These are phyloP conservation scores for Merodon equestris DNA, from an alignment of 2,888 invertebrate genomes.

Conservation along the genomic window DNA sequence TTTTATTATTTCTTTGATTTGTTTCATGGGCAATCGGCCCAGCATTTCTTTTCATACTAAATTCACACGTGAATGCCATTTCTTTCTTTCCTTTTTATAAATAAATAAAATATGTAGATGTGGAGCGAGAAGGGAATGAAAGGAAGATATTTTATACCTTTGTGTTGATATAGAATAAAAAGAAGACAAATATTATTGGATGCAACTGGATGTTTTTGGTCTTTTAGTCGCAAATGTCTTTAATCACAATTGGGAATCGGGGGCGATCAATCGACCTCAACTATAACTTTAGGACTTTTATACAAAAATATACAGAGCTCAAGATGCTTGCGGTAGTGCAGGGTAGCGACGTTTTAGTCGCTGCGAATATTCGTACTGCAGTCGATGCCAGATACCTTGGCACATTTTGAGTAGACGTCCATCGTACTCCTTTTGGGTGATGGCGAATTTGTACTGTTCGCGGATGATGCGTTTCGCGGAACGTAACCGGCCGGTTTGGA, in stretches of 20 bases:
- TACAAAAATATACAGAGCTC: not conserved
- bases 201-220: slow-evolving; percentile 19
- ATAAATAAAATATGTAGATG: slow-evolving; percentile 49
- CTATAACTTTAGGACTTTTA: too few species aligned
- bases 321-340: not conserved
- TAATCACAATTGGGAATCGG: slow-evolving; percentile 27
- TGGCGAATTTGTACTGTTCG: slow-evolving; percentile 80
- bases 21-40: not conserved
- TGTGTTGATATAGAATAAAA: slow-evolving; percentile 59
- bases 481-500: slow-evolving; percentile 88
- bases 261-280: too few species aligned
- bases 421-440: slow-evolving; percentile 79
- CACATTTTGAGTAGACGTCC: slow-evolving; percentile 88
- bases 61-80: slow-evolving; percentile 65
- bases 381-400: slow-evolving; percentile 91
- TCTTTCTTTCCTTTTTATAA: slow-evolving; percentile 50
- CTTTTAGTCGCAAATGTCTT: slow-evolving; percentile 2
- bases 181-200: slow-evolving; percentile 62
- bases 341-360: slow-evolving; percentile 39
- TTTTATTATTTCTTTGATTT: too few species aligned
- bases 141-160: slow-evolving; percentile 61
- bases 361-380: slow-evolving; percentile 80
- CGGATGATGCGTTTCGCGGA: slow-evolving; percentile 83
- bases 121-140: slow-evolving; percentile 11
- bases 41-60: slow-evolving; percentile 64